Conservation (phyloP, 2,797 vertebrate species). For the Rhyacichthys aspro region DNA sequence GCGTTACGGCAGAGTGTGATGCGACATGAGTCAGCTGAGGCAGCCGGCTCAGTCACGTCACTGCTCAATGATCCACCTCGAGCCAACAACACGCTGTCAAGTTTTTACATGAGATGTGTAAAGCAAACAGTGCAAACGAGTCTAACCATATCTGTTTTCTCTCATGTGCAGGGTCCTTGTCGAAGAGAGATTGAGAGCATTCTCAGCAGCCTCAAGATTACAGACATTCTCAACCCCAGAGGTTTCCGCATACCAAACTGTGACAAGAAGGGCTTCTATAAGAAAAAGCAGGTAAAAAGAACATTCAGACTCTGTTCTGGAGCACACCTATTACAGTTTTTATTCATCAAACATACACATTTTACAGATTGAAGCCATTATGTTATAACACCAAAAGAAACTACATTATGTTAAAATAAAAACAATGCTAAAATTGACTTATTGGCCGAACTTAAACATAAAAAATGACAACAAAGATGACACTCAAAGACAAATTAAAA, state of each 20-base stretch:
- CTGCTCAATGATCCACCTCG: neutral
- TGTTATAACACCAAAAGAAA: no score
- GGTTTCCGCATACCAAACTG: constrained; percentile 95
- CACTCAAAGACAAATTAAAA: no score
- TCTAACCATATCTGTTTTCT: constrained; percentile 21
- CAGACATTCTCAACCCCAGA: constrained; percentile 87
- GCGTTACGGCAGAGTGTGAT: constrained; percentile 45
- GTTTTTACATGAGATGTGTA: constrained; percentile 8
- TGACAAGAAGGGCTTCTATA: constrained; percentile 97
- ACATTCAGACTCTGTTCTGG: neutral
- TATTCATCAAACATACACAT: no score
- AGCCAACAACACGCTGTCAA: neutral
- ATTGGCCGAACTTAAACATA: no score
- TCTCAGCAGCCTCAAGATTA: constrained; percentile 89
- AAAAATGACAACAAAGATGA: no score
- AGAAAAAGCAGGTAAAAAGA: constrained; percentile 91
- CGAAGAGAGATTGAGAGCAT: constrained; percentile 92
- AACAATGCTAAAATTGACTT: no score
- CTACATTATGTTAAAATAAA: no score
- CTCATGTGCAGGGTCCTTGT: constrained; percentile 87
- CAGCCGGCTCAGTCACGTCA: constrained; percentile 5
- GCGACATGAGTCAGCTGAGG: constrained; percentile 35
- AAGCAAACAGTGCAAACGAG: constrained; percentile 1
- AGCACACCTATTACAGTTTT: neutral
- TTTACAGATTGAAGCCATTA: no score